Base-by-base conservation (phyloP, 2,888 invertebrate species). In the Drosophila picticornis region DNA sequence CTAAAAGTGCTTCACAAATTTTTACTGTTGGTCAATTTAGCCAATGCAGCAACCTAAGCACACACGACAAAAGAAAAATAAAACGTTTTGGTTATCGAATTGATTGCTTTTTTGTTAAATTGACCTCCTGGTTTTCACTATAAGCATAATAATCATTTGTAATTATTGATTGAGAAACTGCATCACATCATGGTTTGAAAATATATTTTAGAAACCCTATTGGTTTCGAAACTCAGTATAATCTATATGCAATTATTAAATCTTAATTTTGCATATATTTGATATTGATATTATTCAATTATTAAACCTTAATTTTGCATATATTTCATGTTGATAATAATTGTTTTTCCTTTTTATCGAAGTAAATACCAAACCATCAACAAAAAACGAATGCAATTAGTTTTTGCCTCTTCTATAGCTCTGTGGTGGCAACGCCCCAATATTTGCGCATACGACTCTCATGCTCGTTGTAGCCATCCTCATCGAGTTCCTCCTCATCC, bases 371-470 rank as follows among this genome's bases (percentile, higher is more conserved):
- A 36, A 50, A 52, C 31, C n/a, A 29, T 29, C 55, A 43, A 38
- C 19, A 34, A 55, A 16, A 56, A 46, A 32, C 19, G 31, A 56
- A 40, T 19, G 1, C 4, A 25, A 25, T 25, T 29, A 4, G n/a
- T 22, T 31, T 16, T 11, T 16, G 9, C 0, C 46, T 38, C 40
- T 22, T 31, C 94, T 94, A 97, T 80, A 97, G 93, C 93, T 97
- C 97, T 0, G 97, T 97, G 2, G 97, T 97, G 19, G 97, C 97
- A 53, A 97, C 97, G 59, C 97, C 97, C 97, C 97, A 97, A 93
- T 97, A 97, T 88, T 97, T 97, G 84, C 97, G 96, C 96, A 97
- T 97, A 63, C 97, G 95, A 62, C 95, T 95, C 90, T 97, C 97
- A 75, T 96, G 95, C 90, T 97, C 97, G 76, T 96, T 93, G 0